Evolutionary conservation across 35 echinoderm and acorn worm genomes (phyloP).

Genomic region (Nesometra sesokonis): DNA sequence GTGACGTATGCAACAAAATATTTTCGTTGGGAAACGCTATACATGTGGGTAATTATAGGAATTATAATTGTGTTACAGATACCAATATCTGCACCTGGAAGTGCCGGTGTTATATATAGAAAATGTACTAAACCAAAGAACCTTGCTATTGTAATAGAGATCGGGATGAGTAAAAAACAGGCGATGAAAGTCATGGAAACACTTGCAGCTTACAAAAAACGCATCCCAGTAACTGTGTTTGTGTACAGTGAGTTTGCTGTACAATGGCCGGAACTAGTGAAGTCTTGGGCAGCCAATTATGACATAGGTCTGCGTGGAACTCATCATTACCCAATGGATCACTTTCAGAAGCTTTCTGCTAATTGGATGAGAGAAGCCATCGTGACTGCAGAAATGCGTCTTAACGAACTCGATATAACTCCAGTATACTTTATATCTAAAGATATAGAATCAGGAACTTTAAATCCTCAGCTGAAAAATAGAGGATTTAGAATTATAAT

Average conservation of each 20-base stretch:
- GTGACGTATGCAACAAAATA: too few relatives aligned
- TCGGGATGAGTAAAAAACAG: conserved; percentile 22
- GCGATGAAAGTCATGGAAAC: conserved; percentile 3
- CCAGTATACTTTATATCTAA: background rate
- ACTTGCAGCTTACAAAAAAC: background rate
- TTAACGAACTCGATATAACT: background rate
- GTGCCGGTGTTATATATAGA: too few relatives aligned
- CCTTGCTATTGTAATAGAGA: conserved; percentile 7
- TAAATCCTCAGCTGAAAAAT: background rate
- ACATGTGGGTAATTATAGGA: too few relatives aligned
- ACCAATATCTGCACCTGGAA: too few relatives aligned
- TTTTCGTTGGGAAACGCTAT: too few relatives aligned
- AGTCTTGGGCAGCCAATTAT: conserved; percentile 1
- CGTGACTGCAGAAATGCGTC: background rate
- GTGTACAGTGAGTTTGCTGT: conserved; percentile 28
- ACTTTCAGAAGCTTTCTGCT: background rate
- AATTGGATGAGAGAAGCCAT: background rate
- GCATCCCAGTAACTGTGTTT: conserved; percentile 13
- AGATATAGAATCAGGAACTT: background rate
- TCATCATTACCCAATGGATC: too few relatives aligned
- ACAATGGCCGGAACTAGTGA: conserved; percentile 3
- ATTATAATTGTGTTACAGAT: too few relatives aligned
- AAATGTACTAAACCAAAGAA: background rate
- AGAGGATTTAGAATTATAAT: background rate
- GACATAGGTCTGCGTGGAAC: conserved; percentile 19